Conservation (phyloP, 2,797 vertebrate genomes). For the Mus spretus region DNA sequence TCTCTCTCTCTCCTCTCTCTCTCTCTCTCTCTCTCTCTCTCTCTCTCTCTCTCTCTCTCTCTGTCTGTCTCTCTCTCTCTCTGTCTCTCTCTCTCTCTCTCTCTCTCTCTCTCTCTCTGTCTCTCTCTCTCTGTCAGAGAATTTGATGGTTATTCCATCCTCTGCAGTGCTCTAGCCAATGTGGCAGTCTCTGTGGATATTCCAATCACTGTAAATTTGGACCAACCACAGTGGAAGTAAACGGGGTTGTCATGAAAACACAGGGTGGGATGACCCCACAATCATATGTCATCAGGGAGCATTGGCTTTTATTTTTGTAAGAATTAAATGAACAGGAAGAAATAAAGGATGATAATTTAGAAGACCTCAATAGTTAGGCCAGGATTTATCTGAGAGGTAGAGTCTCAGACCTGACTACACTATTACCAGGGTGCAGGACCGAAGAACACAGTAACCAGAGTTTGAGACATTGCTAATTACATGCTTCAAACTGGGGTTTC, state of each 20-base stretch:
- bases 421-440: background rate
- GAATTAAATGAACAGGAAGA: background rate
- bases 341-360: background rate
- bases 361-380: background rate
- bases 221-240: background rate
- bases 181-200: no score
- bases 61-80: background rate
- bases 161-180: fast-evolving
- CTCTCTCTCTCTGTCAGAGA: background rate
- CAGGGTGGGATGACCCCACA: background rate
- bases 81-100: background rate
- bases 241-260: background rate
- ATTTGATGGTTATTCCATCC: background rate
- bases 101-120: background rate
- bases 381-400: background rate
- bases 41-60: background rate
- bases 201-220: background rate
- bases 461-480: background rate
- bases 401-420: background rate
- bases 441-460: background rate
- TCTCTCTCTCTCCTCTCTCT: background rate
- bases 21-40: no score
- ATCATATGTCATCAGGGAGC: background rate
- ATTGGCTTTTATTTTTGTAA: background rate
- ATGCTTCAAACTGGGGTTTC: background rate